These are phyloP conservation scores for Hydropsyche tenuis DNA, from an alignment of 1,140 invertebrate genomes.

Conservation along the genomic window DNA sequence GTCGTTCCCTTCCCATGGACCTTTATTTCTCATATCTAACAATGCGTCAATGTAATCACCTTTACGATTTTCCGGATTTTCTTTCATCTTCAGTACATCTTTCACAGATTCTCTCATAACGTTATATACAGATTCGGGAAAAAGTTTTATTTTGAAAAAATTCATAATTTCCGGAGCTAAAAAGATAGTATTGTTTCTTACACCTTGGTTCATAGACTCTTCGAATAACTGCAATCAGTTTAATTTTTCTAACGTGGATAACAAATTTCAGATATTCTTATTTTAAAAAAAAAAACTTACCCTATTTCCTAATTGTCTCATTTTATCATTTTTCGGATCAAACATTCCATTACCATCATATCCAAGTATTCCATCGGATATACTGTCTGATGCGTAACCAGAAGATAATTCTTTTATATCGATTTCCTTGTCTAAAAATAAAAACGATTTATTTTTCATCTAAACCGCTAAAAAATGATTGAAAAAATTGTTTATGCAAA, in stretches of 20 bases:
- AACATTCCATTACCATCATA: conserved; percentile 34
- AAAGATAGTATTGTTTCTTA: conserved; percentile 31
- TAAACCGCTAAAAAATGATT: neutral
- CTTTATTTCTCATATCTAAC: conserved; percentile 31
- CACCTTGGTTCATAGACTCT: conserved; percentile 22
- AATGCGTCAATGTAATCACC: conserved; percentile 43
- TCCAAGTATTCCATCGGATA: conserved; percentile 41
- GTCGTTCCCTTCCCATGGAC: conserved; percentile 44
- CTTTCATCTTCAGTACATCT: neutral
- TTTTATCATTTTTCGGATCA: conserved; percentile 30
- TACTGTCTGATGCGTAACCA: conserved; percentile 31
- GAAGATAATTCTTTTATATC: conserved; percentile 36
- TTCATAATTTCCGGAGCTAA: conserved; percentile 40
- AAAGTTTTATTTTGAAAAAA: conserved; percentile 14
- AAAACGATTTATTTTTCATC: neutral
- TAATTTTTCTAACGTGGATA: neutral
- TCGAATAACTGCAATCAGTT: conserved; percentile 6
- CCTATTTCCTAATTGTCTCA: conserved; percentile 35
- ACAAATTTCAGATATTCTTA: too few species aligned
- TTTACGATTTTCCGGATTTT: neutral
- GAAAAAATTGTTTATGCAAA: too few species aligned
- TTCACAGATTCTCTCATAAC: conserved; percentile 17
- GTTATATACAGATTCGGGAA: conserved; percentile 32
- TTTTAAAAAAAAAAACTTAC: conserved; percentile 13
- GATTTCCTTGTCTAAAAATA: conserved; percentile 29